Percentiles rank a stretch among this genome's conserved stretches.
phyloP scores from a whole-genome alignment of 2,113 vertebrate genomes.

The Phycodurus eques region DNA sequence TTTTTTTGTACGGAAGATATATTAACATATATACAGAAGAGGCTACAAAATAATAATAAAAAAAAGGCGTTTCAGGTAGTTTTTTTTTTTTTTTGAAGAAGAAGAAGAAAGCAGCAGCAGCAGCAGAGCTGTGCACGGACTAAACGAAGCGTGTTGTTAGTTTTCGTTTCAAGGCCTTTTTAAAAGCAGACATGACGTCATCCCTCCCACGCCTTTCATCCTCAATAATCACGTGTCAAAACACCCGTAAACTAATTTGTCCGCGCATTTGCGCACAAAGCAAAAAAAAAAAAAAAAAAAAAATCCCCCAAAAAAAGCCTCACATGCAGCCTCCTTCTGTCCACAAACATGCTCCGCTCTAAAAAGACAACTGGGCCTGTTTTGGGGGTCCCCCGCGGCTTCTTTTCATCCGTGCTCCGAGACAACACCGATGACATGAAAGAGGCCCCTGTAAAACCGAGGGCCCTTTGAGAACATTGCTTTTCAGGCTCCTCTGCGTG shows the following conservation, averaged over 20 bases:
- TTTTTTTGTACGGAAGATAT: background rate
- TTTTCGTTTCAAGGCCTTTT: constrained; percentile 73
- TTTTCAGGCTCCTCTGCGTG: constrained; percentile 83
- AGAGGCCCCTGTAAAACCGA: constrained; percentile 74
- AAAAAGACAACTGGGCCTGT: constrained; percentile 82
- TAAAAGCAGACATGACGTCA: constrained; percentile 53
- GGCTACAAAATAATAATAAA: constrained; percentile 14
- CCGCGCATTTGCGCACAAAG: constrained; percentile 76
- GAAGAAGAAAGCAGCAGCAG: background rate
- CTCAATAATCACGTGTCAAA: constrained; percentile 82
- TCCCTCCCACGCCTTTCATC: constrained; percentile 70
- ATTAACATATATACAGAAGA: background rate
- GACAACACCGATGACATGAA: constrained; percentile 79
- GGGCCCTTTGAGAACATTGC: constrained; percentile 84
- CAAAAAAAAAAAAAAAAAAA: constrained; percentile 1
- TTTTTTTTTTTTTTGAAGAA: constrained; percentile 5
- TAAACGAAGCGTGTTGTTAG: constrained; percentile 52
- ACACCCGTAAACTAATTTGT: constrained; percentile 82
- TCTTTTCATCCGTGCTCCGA: constrained; percentile 73
- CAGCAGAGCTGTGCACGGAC: background rate
- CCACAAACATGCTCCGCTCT: constrained; percentile 77
- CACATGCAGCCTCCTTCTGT: constrained; percentile 73
- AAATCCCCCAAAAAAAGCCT: constrained; percentile 58
- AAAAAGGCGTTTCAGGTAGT: too few species aligned
- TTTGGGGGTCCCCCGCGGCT: constrained; percentile 78